Base-by-base conservation (phyloP, 2,888 invertebrate genomes). In the Elysia crispata region DNA sequence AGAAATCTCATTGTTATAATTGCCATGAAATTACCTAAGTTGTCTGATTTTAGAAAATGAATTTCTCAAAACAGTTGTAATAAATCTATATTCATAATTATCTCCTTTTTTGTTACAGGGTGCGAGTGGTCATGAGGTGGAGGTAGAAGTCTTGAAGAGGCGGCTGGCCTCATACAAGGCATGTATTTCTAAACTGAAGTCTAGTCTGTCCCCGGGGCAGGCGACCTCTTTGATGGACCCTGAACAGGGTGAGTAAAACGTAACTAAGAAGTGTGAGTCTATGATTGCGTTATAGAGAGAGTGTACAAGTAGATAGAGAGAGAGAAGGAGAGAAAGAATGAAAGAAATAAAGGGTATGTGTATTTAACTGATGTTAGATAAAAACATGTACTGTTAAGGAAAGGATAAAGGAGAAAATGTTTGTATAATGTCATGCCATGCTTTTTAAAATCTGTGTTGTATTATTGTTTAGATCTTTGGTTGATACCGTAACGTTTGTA, bases 51-150 rank as follows among this genome's bases (percentile, higher is more conserved):
- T n/a, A n/a, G n/a, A n/a, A n/a, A n/a, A n/a, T n/a, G n/a, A n/a
- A n/a, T n/a, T n/a, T n/a, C n/a, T n/a, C n/a, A n/a, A n/a, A n/a
- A n/a, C n/a, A n/a, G n/a, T n/a, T n/a, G n/a, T n/a, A n/a, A n/a
- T n/a, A n/a, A n/a, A n/a, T n/a, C n/a, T n/a, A n/a, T n/a, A n/a
- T 67, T 67, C 6, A 67, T 3, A 1, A 67, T 67, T 23, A 25
- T 62, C 33, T 72, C 23, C 15, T 49, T 11, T 67, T 30, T 13
- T 73, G n/a, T 80, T 81, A 1, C 80, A 88, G 88, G 87, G 87
- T 83, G 86, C 84, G 64, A 87, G 88, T 85, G 89, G 88, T 82
- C 88, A 88, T 83, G 88, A 88, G 81, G 84, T 85, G 77, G 88
- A 89, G 81, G 82, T 88, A 60, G 87, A 86, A 81, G 86, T 86